These are phyloP conservation scores for Ganaspis sp. DNA, from an alignment of 1,140 invertebrate genomes.

Conservation along the genomic window DNA sequence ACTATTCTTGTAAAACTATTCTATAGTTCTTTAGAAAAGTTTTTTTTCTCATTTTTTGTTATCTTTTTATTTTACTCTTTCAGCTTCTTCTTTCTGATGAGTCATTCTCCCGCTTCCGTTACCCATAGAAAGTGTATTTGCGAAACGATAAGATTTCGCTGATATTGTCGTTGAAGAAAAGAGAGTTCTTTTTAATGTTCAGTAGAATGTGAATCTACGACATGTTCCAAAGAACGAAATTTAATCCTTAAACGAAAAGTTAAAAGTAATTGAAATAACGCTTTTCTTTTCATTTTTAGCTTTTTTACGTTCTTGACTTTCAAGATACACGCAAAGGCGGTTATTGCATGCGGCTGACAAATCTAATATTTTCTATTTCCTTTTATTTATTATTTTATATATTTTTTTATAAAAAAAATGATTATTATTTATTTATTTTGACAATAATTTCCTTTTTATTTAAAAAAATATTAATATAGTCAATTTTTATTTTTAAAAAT, in stretches of 20 bases:
- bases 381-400: no score
- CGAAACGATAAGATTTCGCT: conserved; percentile 31
- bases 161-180: not conserved
- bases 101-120: conserved; percentile 16
- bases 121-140: not conserved
- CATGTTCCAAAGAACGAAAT: not conserved
- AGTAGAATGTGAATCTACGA: not conserved
- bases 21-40: not conserved
- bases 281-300: no score
- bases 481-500: no score
- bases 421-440: no score
- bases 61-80: not conserved
- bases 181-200: not conserved
- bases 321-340: no score
- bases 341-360: no score
- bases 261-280: not conserved
- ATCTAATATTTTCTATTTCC: no score
- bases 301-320: no score
- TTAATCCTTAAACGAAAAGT: not conserved
- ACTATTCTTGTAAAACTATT: conserved; percentile 1
- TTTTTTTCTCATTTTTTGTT: not conserved
- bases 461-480: no score
- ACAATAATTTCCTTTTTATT: no score
- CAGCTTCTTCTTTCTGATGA: not conserved
- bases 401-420: no score